Conservation (phyloP, 2,113 vertebrate species). For the Eretmochelys imbricata region DNA sequence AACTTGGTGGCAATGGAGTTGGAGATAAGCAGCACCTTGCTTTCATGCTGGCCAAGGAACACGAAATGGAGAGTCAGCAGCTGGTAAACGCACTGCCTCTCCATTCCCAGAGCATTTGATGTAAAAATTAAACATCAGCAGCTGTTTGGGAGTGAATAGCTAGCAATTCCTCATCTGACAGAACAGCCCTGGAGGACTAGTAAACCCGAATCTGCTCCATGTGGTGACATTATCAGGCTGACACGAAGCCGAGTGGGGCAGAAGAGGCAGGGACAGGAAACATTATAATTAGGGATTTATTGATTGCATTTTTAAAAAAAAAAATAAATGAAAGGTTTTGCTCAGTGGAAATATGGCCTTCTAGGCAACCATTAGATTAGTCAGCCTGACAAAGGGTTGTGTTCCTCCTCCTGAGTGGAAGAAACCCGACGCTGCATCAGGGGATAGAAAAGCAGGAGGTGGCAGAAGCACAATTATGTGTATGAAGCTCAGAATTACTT, state of each 20-base stretch:
- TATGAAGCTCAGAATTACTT: neutral
- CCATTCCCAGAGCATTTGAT: conserved; percentile 30
- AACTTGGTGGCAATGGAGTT: neutral
- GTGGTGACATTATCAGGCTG: neutral
- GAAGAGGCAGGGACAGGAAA: neutral
- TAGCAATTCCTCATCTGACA: conserved; percentile 42
- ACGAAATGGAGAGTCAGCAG: conserved; percentile 20
- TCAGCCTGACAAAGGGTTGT: neutral
- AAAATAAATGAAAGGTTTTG: conserved; percentile 24
- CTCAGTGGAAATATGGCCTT: neutral
- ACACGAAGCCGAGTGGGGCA: neutral
- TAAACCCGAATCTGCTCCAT: conserved; percentile 29
- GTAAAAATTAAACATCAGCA: conserved; percentile 52
- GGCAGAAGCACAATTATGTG: neutral
- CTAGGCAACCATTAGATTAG: neutral
- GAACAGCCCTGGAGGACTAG: conserved; percentile 49
- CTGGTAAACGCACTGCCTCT: conserved; percentile 22
- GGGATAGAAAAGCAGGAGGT: neutral
- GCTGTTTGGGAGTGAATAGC: conserved; percentile 41
- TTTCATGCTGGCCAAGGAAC: neutral
- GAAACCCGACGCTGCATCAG: accelerated
- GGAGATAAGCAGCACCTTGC: neutral
- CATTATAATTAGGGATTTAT: conserved; percentile 29
- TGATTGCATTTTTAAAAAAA: conserved; percentile 21
- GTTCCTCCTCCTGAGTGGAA: accelerated